Evolutionary conservation across 2,113 vertebrate genomes (phyloP).

Genomic region (Glareola pratincola): DNA sequence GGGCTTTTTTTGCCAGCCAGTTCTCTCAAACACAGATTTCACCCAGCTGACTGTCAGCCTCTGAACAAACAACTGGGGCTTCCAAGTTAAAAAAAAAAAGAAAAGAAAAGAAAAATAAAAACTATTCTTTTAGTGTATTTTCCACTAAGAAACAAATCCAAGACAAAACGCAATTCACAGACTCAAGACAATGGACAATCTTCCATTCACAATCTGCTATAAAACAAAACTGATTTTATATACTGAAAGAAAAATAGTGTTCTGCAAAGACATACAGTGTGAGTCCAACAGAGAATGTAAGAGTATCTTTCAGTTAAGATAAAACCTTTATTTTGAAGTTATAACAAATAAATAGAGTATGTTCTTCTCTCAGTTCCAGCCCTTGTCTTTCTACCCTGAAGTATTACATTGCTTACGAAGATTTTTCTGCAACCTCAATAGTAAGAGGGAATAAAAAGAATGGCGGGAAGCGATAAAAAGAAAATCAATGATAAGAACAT

Average conservation of each 20-base stretch:
- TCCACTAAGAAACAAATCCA: background rate
- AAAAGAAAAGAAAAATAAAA: background rate
- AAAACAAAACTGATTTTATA: background rate
- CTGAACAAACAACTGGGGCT: background rate
- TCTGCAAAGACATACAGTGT: background rate
- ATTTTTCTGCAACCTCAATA: background rate
- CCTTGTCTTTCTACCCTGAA: constrained; percentile 7
- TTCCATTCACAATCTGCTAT: background rate
- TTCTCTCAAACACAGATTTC: constrained; percentile 12
- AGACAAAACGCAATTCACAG: background rate
- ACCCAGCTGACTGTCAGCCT: constrained; percentile 20
- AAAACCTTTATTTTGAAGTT: constrained; percentile 16
- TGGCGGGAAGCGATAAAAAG: constrained; percentile 20
- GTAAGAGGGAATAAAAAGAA: constrained; percentile 54
- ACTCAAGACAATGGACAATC: background rate
- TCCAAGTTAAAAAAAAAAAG: background rate
- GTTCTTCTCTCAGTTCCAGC: background rate
- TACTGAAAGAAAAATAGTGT: background rate
- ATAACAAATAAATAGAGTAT: background rate
- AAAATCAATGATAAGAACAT: constrained; percentile 40
- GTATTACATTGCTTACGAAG: constrained; percentile 21
- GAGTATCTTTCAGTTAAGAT: background rate
- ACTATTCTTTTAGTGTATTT: background rate
- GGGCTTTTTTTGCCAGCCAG: background rate
- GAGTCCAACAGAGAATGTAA: background rate